Percentiles rank a stretch among this genome's conserved stretches.
phyloP scores from a whole-genome alignment of 2,888 invertebrate genomes.

The Desoria tigrina region DNA sequence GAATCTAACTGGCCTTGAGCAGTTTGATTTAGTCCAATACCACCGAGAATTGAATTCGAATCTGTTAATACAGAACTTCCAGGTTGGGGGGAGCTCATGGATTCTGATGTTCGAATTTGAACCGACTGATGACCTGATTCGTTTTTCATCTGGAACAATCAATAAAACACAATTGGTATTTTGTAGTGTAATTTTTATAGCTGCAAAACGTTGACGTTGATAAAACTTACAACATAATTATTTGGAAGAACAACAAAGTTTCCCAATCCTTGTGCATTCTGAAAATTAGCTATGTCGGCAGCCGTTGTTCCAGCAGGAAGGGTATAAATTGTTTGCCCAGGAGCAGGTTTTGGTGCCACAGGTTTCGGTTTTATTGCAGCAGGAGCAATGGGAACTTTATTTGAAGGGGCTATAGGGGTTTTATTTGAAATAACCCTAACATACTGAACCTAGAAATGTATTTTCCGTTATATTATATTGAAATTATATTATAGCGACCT shows the following conservation, averaged over 20 bases:
- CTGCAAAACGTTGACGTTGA: too few species aligned
- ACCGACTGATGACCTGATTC: slow-evolving; percentile 34
- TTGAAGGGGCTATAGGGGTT: slow-evolving; percentile 34
- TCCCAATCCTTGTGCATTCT: slow-evolving; percentile 36
- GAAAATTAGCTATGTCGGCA: slow-evolving; percentile 36
- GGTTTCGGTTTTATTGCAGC: slow-evolving; percentile 46
- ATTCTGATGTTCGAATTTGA: slow-evolving; percentile 44
- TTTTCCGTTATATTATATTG: too few species aligned
- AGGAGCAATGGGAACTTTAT: slow-evolving; percentile 53
- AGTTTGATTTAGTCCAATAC: slow-evolving; percentile 33
- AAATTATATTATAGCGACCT: too few species aligned
- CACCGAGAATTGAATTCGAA: slow-evolving; percentile 33
- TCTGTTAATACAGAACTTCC: slow-evolving; percentile 22
- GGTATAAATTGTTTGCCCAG: slow-evolving; percentile 42
- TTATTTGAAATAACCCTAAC: slow-evolving; percentile 64
- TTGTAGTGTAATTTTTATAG: too few species aligned
- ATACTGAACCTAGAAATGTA: slow-evolving; percentile 68
- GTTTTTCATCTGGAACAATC: slow-evolving; percentile 41
- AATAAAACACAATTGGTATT: slow-evolving; percentile 2
- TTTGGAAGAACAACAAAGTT: slow-evolving; percentile 51
- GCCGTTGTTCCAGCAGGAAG: slow-evolving; percentile 40
- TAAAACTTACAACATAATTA: slow-evolving; percentile 46
- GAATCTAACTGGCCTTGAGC: slow-evolving; percentile 40
- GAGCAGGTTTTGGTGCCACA: slow-evolving; percentile 48
- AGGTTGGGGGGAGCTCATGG: slow-evolving; percentile 13